Base-by-base conservation (phyloP, 2,888 invertebrate species). In the Rhagonycha lutea region DNA sequence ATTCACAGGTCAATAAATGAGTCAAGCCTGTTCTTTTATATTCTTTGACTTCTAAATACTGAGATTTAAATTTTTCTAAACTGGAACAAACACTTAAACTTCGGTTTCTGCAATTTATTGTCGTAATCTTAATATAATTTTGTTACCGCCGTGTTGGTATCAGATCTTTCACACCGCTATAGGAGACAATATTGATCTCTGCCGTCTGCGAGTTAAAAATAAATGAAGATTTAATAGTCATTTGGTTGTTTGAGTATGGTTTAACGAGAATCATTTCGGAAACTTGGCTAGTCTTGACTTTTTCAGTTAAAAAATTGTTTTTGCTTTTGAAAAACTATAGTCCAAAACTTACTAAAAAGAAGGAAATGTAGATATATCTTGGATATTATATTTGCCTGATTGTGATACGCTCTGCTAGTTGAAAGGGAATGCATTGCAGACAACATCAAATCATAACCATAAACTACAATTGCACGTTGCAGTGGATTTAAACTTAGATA, bases 401-500 rank as follows among this genome's bases (percentile, higher is more conserved):
- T 60, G 61, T 75, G 73, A 78, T 77, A 76, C 71, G 74, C 75
- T 70, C 61, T 69, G 77, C 70, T 78, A 80, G 75, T 79, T 73
- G 63, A 73, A 77, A 73, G 68, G 75, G 73, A 74, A 67, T 70
- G 70, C 74, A 73, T 78, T 79, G 74, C 74, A 79, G 73, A 75
- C 74, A 77, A 70, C 76, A 78, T 79, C 78, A 80, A 80, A 79
- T 80, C 78, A 81, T 81, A 79, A 80, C 79, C 80, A 80, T 80
- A 81, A 80, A 82, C 78, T 81, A 79, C 79, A 80, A 80, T 79
- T 80, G 77, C 80, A 75, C 73, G 76, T 80, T 78, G 80, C 75
- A 73, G 80, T 77, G 74, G 79, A 80, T 78, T 80, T 80, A 76
- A 80, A 79, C 75, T 79, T 80, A 77, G 73, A 72, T 78, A 78